A percentile compares a stretch with the other conserved stretches of the same genome.
Evolutionary conservation across 2,797 vertebrate species (phyloP).

Genomic region (Sebastes iracundus): DNA sequence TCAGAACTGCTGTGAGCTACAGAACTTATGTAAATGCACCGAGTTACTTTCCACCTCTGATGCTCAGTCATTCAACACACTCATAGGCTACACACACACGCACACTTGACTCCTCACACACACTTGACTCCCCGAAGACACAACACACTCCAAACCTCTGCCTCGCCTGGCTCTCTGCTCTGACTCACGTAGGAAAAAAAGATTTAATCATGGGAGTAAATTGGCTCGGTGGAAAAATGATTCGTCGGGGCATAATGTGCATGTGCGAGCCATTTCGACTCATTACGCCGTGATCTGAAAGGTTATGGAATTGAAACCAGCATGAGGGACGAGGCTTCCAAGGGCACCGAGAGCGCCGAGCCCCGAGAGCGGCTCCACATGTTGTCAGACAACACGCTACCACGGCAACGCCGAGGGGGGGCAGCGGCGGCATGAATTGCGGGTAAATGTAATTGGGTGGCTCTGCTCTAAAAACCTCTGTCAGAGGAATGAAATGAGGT

Average conservation of each 20-base stretch:
- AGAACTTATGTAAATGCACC: neutral
- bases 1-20: neutral
- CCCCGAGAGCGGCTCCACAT: slow-evolving; percentile 61
- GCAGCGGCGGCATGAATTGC: slow-evolving; percentile 5
- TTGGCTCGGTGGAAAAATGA: slow-evolving; percentile 69
- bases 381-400: slow-evolving; percentile 63
- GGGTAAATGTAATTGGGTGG: slow-evolving; percentile 71
- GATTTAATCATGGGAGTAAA: slow-evolving; percentile 75
- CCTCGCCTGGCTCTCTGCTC: slow-evolving; percentile 48
- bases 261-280: slow-evolving; percentile 81
- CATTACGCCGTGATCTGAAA: slow-evolving; percentile 81
- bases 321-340: slow-evolving; percentile 63
- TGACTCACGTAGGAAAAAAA: slow-evolving; percentile 78
- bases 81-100: neutral
- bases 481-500: slow-evolving; percentile 70
- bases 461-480: slow-evolving; percentile 62
- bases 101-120: slow-evolving; percentile 16
- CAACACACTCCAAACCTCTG: slow-evolving; percentile 15
- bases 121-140: slow-evolving; percentile 45
- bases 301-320: slow-evolving; percentile 82
- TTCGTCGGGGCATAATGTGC: slow-evolving; percentile 73
- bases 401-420: slow-evolving; percentile 30
- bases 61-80: neutral
- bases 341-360: slow-evolving; percentile 50
- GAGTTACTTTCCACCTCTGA: neutral